Evolutionary conservation across 2,888 invertebrate genomes (phyloP).

Genomic region (Phorcus lineatus): DNA sequence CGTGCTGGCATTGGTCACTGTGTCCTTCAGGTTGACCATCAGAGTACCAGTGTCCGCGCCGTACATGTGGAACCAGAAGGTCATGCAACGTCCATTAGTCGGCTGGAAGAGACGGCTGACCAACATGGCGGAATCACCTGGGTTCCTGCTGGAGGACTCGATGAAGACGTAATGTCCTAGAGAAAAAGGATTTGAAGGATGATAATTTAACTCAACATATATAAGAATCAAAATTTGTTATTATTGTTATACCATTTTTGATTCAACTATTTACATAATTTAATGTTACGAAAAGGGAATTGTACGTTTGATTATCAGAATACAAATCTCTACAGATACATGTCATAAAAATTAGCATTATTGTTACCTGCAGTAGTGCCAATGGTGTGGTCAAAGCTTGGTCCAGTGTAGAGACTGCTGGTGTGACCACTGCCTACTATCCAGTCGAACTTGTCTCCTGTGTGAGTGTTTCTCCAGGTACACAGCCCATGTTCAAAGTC

Average conservation of each 20-base stretch:
- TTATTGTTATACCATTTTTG: no score
- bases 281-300: no score
- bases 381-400: constrained; percentile 60
- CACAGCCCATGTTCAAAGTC: constrained; percentile 69
- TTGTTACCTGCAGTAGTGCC: constrained; percentile 49
- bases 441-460: constrained; percentile 70
- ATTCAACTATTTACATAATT: no score
- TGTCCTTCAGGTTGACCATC: constrained; percentile 44
- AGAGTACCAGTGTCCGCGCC: constrained; percentile 59
- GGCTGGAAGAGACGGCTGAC: constrained; percentile 48
- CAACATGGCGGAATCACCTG: constrained; percentile 74
- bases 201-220: no score
- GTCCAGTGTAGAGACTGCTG: constrained; percentile 54
- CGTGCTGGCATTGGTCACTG: constrained; percentile 40
- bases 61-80: constrained; percentile 70
- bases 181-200: not conserved
- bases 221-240: no score
- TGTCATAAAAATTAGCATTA: no score
- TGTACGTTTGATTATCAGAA: no score
- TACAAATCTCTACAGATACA: no score
- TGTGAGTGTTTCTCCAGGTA: constrained; percentile 58
- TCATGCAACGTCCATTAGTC: constrained; percentile 57
- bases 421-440: constrained; percentile 56
- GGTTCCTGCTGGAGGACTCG: constrained; percentile 79
- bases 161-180: constrained; percentile 78